Evolutionary conservation across 2,888 invertebrate species (phyloP), one percentile per base, ranked within the genome.

Genomic region (Cephus spinipes): DNA sequence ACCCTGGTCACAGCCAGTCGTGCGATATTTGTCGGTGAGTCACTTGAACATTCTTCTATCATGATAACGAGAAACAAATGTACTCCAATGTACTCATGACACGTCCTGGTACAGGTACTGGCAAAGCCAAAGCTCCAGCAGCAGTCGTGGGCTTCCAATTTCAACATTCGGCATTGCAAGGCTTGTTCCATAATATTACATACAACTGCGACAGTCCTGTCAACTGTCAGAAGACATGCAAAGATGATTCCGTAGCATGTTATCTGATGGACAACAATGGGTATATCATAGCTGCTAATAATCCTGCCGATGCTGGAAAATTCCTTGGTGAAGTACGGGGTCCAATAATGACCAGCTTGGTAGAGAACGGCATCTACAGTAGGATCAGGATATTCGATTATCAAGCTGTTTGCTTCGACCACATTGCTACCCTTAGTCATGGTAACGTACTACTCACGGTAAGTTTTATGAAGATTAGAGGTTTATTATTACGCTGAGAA

Each of bases 231-330:
- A 92, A 92, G 80, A 93, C 94, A 0, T 95, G 95, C 86, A 93
- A 93, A 68, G 94, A 95, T 2, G 94, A 94, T 73, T 94, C 94
- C 79, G 93, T 96, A 89, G 95, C 96, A 81, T 98, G 98, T 87
- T 98, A 95, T 88, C 93, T 98, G 69, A 92, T 98, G 69, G 98
- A 98, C 90, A 97, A 97, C 90, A 97, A 98, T 88, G 98, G 97
- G 4, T 98, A 96, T 92, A 94, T 98, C 31, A 92, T 97, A 1
- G 94, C 96, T n/a, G 96, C 96, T 30, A 95, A 97, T 87, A 94
- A 95, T 77, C 91, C 93, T 0, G 93, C 92, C 68, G 94, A 96
- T 80, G 96, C 96, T 0, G 98, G 98, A 3, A 94, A 94, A 87
- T 98, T 98, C 91, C 97, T 98, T 88, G 98, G 98, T 1, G 96